Conservation (phyloP, 2,888 invertebrate species). For the Glyphotaelius pellucidus region DNA sequence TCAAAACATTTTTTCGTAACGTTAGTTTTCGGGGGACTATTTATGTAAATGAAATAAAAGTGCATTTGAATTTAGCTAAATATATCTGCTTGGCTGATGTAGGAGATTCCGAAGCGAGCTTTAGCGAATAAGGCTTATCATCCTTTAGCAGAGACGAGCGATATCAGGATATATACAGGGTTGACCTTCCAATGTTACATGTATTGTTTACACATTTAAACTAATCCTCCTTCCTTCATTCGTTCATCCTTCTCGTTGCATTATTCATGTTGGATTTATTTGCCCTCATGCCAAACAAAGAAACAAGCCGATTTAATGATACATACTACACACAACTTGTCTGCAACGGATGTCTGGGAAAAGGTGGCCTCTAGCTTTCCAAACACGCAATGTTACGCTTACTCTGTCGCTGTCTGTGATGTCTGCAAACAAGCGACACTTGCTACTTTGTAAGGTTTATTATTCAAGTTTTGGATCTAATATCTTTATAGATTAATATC, state of each 20-base stretch:
- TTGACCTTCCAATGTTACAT: conserved; percentile 17
- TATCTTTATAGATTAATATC: neutral
- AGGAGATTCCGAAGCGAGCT: conserved; percentile 26
- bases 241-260: neutral
- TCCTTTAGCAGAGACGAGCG: conserved; percentile 42
- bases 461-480: neutral
- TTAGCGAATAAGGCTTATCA: conserved; percentile 30
- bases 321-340: neutral
- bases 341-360: too few species aligned
- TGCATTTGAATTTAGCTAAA: conserved; percentile 33
- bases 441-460: neutral
- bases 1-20: neutral
- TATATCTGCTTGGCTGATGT: conserved; percentile 40
- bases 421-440: too few species aligned
- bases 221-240: neutral
- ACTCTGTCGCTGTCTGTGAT: neutral
- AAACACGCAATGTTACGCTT: neutral
- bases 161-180: conserved; percentile 53
- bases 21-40: neutral
- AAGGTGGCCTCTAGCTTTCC: neutral
- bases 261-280: neutral
- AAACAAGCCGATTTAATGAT: neutral
- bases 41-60: neutral
- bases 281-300: neutral
- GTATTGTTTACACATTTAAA: neutral